These are phyloP conservation scores for Ditylenchus weischeri DNA, from an alignment of 2,888 invertebrate species.

Conservation along the genomic window DNA sequence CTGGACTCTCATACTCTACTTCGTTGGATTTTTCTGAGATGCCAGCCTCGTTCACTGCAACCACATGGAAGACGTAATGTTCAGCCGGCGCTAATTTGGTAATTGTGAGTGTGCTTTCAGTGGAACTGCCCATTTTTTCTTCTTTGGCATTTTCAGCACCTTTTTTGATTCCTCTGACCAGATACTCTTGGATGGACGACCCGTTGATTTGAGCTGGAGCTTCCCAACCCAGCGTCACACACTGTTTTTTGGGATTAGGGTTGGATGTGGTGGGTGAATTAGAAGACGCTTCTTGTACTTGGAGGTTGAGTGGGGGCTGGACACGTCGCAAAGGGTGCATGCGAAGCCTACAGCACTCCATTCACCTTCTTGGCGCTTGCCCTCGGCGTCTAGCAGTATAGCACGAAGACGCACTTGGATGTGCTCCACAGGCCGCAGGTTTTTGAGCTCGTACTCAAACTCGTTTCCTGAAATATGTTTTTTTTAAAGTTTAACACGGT, in stretches of 20 bases:
- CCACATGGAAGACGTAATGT: constrained; percentile 29
- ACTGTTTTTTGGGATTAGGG: background rate
- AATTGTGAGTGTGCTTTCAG: constrained; percentile 22
- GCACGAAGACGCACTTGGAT: constrained; percentile 39
- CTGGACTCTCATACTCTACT: constrained; percentile 32
- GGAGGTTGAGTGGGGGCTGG: constrained; percentile 34
- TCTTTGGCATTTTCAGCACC: constrained; percentile 12
- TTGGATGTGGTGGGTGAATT: constrained; percentile 8
- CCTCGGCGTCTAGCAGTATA: constrained; percentile 40
- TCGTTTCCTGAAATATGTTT: constrained; percentile 27
- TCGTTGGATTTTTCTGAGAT: constrained; percentile 31
- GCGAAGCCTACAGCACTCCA: constrained; percentile 40
- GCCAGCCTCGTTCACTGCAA: constrained; percentile 37
- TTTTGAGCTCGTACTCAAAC: constrained; percentile 29
- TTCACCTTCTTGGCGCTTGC: constrained; percentile 37
- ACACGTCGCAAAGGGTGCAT: constrained; percentile 33
- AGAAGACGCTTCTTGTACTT: constrained; percentile 12
- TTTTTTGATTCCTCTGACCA: constrained; percentile 9
- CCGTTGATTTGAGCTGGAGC: constrained; percentile 36
- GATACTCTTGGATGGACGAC: constrained; percentile 32
- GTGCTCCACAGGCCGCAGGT: constrained; percentile 40
- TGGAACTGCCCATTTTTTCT: constrained; percentile 12
- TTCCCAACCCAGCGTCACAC: constrained; percentile 29
- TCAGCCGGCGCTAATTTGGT: constrained; percentile 28
- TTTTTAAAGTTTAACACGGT: too few relatives aligned